Conservation (phyloP, 2,888 invertebrate genomes). For the Trissoscelio sp. region DNA sequence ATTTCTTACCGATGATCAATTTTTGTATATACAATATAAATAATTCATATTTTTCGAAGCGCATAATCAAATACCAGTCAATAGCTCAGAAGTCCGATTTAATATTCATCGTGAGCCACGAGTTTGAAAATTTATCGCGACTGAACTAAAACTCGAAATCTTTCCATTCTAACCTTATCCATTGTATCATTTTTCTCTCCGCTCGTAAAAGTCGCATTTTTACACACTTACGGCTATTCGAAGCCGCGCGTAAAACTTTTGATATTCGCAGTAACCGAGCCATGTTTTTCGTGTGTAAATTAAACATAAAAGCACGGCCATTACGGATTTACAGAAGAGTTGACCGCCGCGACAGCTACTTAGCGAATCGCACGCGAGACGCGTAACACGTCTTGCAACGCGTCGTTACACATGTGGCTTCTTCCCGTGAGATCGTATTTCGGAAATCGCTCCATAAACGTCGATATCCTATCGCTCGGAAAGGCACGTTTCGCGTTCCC, state of each 20-base stretch:
- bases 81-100: neutral
- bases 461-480: slow-evolving; percentile 74
- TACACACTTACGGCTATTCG: slow-evolving; percentile 12
- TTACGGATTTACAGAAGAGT: slow-evolving; percentile 25
- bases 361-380: slow-evolving; percentile 28
- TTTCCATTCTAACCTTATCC: slow-evolving; percentile 35
- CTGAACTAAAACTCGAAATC: slow-evolving; percentile 18
- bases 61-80: neutral
- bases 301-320: slow-evolving; percentile 25
- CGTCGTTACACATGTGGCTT: slow-evolving; percentile 39
- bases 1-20: too few relatives aligned
- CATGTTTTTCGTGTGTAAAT: slow-evolving; percentile 19
- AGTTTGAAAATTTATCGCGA: slow-evolving; percentile 3
- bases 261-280: slow-evolving; percentile 22
- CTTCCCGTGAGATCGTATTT: slow-evolving; percentile 62
- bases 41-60: neutral
- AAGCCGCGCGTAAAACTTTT: slow-evolving; percentile 27
- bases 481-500: slow-evolving; percentile 71
- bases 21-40: too few relatives aligned
- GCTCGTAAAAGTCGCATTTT: slow-evolving; percentile 41
- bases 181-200: slow-evolving; percentile 28
- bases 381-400: slow-evolving; percentile 40
- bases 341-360: slow-evolving; percentile 41
- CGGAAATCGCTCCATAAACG: slow-evolving; percentile 71
- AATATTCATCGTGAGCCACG: neutral